Evolutionary conservation across 2,888 invertebrate species (phyloP).

Genomic region (Cryptocephalus primarius): DNA sequence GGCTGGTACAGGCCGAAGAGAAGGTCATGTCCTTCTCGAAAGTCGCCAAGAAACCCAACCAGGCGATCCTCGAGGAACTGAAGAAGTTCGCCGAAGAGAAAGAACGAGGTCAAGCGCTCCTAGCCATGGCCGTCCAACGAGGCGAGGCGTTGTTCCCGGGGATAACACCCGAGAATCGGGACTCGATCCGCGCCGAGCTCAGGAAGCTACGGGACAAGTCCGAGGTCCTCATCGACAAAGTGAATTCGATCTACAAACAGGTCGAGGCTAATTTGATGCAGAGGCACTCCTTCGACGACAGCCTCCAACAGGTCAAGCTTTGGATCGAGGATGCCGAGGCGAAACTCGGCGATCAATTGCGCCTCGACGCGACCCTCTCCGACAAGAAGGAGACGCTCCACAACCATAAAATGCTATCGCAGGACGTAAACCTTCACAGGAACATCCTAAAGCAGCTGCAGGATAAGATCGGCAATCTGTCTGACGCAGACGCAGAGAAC

Average conservation of each 20-base stretch:
- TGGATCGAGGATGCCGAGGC: conserved; percentile 76
- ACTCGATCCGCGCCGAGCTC: conserved; percentile 71
- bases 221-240: conserved; percentile 74
- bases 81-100: conserved; percentile 63
- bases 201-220: conserved; percentile 70
- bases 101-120: conserved; percentile 65
- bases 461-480: conserved; percentile 67
- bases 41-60: conserved; percentile 67
- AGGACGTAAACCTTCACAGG: conserved; percentile 79
- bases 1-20: conserved; percentile 66
- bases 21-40: conserved; percentile 63
- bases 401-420: conserved; percentile 64
- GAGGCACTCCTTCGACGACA: conserved; percentile 87
- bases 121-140: conserved; percentile 72
- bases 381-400: conserved; percentile 85
- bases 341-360: conserved; percentile 59
- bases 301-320: conserved; percentile 74
- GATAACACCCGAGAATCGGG: conserved; percentile 79
- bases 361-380: conserved; percentile 66
- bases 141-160: conserved; percentile 77
- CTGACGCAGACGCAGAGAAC: conserved; percentile 68
- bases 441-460: conserved; percentile 74
- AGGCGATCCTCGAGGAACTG: conserved; percentile 64
- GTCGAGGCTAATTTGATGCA: conserved; percentile 84
- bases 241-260: conserved; percentile 74